Base-by-base conservation (phyloP, 2,888 invertebrate genomes). In the Operophtera brumata region DNA sequence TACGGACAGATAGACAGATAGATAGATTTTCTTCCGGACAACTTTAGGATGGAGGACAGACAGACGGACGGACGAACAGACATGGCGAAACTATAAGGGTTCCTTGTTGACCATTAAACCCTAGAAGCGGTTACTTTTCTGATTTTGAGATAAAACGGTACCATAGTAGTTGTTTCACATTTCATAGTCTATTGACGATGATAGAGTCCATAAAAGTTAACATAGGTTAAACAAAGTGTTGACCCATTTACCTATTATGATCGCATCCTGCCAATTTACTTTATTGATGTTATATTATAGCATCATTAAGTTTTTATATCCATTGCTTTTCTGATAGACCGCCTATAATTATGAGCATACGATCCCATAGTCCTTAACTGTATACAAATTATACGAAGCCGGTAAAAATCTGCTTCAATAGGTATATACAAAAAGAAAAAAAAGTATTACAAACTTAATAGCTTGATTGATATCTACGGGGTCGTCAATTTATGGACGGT, bases 231-330 rank as follows among this genome's bases (percentile, higher is more conserved):
- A 71, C 68, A 73, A 77, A 78, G 70, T 76, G 76, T 77, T 79
- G 83, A 83, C 75, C 82, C 76, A 78, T 85, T 86, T 83, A 79
- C 75, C 78, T 78, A 82, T 80, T 82, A 83, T 64, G 71, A 71
- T 74, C 72, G 77, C 80, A 85, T 84, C 87, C 86, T 85, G 86
- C 80, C 87, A 87, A 87, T 89, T 87, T 85, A 82, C 78, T 84
- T 82, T 86, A 87, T 88, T 82, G 85, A 84, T 78, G 82, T 84
- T 80, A 78, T 79, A 87, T 86, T 84, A 86, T 80, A 77, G 77
- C 66, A 73, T 80, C 84, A 87, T 88, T 88, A 84, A 79, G 69
- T 86, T 88, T 88, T 89, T 87, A 83, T 85, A 77, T 63, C 73
- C 75, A 71, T 70, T 77, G 74, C 80, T 73, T 82, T 78, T 81